A percentile compares a stretch with the other conserved stretches of the same genome.
Conservation (phyloP, 1,140 invertebrate genomes). For the Dinothrombium tinctorium region DNA sequence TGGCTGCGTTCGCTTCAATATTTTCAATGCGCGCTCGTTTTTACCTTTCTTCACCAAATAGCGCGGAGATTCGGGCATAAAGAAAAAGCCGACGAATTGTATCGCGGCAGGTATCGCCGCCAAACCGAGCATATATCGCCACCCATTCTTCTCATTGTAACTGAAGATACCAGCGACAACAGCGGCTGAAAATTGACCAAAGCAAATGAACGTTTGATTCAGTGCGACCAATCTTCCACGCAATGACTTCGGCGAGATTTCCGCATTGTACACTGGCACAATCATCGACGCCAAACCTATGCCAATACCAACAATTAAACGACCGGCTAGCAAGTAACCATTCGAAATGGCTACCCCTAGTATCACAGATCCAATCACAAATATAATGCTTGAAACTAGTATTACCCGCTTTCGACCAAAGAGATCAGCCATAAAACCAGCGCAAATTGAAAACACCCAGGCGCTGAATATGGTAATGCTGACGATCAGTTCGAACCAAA, state of each 20-base stretch:
- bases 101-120: conserved; percentile 31
- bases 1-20: conserved; percentile 23
- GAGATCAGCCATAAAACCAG: conserved; percentile 27
- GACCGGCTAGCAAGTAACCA: conserved; percentile 27
- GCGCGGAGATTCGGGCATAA: conserved; percentile 35
- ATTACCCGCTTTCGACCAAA: conserved; percentile 31
- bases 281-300: conserved; percentile 36
- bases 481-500: conserved; percentile 31
- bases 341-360: conserved; percentile 28
- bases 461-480: conserved; percentile 25
- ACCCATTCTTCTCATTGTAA: conserved; percentile 23
- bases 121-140: conserved; percentile 35
- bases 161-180: conserved; percentile 30
- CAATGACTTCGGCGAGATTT: conserved; percentile 27
- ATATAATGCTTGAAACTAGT: conserved; percentile 29
- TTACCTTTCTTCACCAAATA: conserved; percentile 25
- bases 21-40: conserved; percentile 21
- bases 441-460: conserved; percentile 29
- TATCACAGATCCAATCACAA: conserved; percentile 29
- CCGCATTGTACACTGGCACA: conserved; percentile 35
- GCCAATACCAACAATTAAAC: conserved; percentile 31
- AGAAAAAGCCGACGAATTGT: conserved; percentile 34
- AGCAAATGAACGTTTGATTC: conserved; percentile 31
- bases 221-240: conserved; percentile 30
- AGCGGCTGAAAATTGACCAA: conserved; percentile 31